Evolutionary conservation across 2,888 invertebrate species (phyloP), one percentile per base, ranked within the genome.

Genomic region (Euproctis similis): DNA sequence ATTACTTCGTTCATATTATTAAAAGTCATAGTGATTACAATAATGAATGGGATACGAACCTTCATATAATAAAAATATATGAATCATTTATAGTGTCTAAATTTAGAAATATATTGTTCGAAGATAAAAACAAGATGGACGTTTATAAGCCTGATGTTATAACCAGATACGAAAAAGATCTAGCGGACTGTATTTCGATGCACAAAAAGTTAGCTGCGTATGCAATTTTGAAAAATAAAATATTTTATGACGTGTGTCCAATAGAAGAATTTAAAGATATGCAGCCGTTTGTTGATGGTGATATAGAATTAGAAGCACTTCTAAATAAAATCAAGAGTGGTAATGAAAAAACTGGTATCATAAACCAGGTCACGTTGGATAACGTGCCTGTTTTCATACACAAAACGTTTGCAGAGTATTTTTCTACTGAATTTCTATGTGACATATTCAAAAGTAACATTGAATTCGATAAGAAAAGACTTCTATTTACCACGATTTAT

Each of bases 131-230:
- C 9, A 18, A 27, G 18, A 31, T 34, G 28, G 24, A 43, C 8
- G 24, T 43, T 4, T 36, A 19, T 18, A 35, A 25, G 9, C 32
- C 46, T 3, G 32, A 34, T n/a, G 24, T 34, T 6, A 23, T 28
- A 3, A 12, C 13, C 5, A 20, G 22, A 12, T 39, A 26, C 8
- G 24, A 49, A 2, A 42, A 29, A 8, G 46, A 49, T 12, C 29
- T 26, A 2, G 18, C 9, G 8, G 32, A 34, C 7, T 42, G 34
- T 10, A 30, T 33, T 5, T n/a, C 12, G 4, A 35, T 26, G 9
- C 42, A 49, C 21, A 42, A 35, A 20, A 32, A 38, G 24, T 14
- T 49, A 3, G 44, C 31, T 0, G 34, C 38, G 0, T 41, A 40
- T 26, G 26, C 34, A 4, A 12, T 39, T 4, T 13, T 24, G 3